Conservation (phyloP, 2,113 vertebrate species). For the Perccottus glenii region DNA sequence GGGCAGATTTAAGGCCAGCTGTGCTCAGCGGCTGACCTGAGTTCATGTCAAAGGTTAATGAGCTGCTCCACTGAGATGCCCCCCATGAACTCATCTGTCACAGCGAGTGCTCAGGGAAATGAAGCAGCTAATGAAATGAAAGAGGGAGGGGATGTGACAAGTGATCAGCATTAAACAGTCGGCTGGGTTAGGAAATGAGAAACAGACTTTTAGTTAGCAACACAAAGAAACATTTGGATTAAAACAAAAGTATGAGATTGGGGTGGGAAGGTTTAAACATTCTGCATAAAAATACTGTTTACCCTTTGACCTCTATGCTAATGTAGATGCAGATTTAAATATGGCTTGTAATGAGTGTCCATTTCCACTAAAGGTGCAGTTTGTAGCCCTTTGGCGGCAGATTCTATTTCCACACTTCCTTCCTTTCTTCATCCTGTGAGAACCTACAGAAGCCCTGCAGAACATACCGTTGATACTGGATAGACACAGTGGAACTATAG, state of each 20-base stretch:
- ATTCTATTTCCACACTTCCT: no score
- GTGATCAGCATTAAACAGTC: constrained; percentile 52
- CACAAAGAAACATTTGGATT: constrained; percentile 2
- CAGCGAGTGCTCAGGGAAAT: constrained; percentile 56
- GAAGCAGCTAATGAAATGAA: constrained; percentile 57
- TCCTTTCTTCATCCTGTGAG: no score
- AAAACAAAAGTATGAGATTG: constrained; percentile 12
- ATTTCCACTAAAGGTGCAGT: no score
- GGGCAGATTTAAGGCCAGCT: constrained; percentile 29
- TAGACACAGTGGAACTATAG: no score
- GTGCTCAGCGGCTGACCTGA: constrained; percentile 7
- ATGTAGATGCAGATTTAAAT: no score
- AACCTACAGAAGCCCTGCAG: no score
- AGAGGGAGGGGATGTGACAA: constrained; percentile 49
- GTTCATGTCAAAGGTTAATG: constrained; percentile 70
- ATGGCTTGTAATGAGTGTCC: no score
- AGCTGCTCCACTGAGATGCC: constrained; percentile 34
- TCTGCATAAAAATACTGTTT: no score
- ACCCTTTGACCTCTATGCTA: no score
- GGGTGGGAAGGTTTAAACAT: background rate
- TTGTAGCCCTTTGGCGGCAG: no score
- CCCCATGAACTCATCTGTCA: constrained; percentile 56
- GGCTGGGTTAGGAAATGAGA: constrained; percentile 48
- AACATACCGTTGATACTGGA: no score
- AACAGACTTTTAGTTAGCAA: background rate